Percentiles rank a stretch among this genome's conserved stretches.
phyloP scores from a whole-genome alignment of 2,113 vertebrate species.

The Xenopus laevis region DNA sequence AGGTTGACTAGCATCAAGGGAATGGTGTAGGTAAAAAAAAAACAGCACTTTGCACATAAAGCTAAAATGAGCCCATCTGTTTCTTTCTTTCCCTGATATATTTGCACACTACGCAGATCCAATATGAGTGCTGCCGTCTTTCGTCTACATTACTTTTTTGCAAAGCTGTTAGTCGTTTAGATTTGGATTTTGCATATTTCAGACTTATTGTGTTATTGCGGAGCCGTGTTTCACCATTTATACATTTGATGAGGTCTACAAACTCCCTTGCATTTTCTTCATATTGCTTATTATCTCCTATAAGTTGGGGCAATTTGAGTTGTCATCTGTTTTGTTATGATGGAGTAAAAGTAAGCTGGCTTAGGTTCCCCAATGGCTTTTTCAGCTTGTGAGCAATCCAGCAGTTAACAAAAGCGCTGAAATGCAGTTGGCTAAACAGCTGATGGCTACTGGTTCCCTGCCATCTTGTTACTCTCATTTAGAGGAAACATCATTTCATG shows the following conservation, averaged over 20 bases:
- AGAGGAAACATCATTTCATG: conserved; percentile 18
- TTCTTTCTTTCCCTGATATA: no score
- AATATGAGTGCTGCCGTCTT: no score
- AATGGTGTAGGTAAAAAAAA: no score
- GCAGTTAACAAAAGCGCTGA: conserved; percentile 25
- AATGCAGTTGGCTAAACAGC: conserved; percentile 35
- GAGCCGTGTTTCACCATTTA: conserved; percentile 21
- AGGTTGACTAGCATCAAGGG: no score
- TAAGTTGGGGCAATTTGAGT: conserved; percentile 23
- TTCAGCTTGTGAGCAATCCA: conserved; percentile 10
- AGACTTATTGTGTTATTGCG: no score
- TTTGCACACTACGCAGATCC: no score
- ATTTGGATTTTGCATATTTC: no score
- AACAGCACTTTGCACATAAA: no score
- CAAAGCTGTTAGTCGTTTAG: no score
- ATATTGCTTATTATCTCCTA: conserved; percentile 11
- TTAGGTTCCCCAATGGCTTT: conserved; percentile 24
- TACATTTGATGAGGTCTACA: conserved; percentile 37
- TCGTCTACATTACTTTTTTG: no score
- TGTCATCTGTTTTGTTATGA: conserved; percentile 29
- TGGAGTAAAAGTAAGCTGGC: conserved; percentile 24
- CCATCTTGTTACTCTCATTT: conserved; percentile 42
- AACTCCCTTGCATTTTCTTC: conserved; percentile 23
- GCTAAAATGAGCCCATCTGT: no score
- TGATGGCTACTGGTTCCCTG: conserved; percentile 26